Base-by-base conservation (phyloP, 2,797 vertebrate genomes). In the Hypotaenidia okinawae region DNA sequence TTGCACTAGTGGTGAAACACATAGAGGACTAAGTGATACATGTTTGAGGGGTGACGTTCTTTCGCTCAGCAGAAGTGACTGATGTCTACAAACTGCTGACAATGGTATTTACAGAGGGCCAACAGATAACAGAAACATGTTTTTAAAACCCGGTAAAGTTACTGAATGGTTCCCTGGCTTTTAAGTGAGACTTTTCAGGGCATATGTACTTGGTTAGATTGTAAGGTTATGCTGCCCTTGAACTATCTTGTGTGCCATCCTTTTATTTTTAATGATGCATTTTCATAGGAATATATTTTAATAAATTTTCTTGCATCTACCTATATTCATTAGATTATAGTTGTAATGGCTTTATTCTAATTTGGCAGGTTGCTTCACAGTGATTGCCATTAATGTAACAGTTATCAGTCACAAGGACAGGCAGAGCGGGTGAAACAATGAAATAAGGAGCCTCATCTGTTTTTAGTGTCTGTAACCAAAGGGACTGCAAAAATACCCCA, bases 401-500 rank as follows among this genome's bases (percentile, higher is more conserved):
- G 30, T 88, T 79, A 76, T 72, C 61, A 78, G 64, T 79, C 55
- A 51, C 24, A 74, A 93, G 58, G n/a, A 70, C 66, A 73, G 45
- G 23, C 49, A 94, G 32, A 77, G 52, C 52, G 58, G 61, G 21
- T 32, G 59, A 3, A 67, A 32, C 10, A 68, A 49, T 10, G 7
- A 55, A 84, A 66, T 70, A 89, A 90, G 32, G 49, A 67, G 21
- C 33, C n/a, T 81, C 27, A 57, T 22, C 39, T 86, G 88, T 22
- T 92, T 95, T 95, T 66, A 78, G 19, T 13, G 47, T 61, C 55
- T 96, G 78, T 94, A 93, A 94, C 68, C 14, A 61, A 94, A 90
- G 10, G 49, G 68, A 86, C 70, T 87, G 82, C 81, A 95, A 95
- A 93, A 95, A 33, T 69, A 92, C 33, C 54, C 68, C 11, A 3